Conservation (phyloP, 2,113 vertebrate genomes). For the Ranitomeya variabilis region DNA sequence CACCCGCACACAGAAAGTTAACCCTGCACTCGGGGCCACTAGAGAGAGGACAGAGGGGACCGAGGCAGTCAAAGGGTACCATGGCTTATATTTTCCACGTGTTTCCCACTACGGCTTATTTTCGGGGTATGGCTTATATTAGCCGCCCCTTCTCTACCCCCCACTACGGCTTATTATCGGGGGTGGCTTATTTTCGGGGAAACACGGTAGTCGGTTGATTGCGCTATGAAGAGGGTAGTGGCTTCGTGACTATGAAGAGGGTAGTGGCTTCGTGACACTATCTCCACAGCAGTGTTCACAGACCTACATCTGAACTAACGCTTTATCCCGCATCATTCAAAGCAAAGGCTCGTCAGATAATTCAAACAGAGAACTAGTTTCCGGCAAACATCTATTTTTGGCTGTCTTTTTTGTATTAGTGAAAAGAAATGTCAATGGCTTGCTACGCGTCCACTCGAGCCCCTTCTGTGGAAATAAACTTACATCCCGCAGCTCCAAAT, state of each 20-base stretch:
- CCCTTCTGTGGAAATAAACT: background rate
- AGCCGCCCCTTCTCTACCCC: too few relatives aligned
- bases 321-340: conserved; percentile 20
- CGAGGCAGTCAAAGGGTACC: too few relatives aligned
- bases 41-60: too few relatives aligned
- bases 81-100: too few relatives aligned
- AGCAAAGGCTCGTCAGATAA: conserved; percentile 2
- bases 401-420: background rate
- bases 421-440: background rate
- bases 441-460: background rate
- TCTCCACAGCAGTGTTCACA: background rate
- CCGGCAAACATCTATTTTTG: conserved; percentile 32
- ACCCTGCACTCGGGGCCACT: too few relatives aligned
- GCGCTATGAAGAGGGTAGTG: background rate
- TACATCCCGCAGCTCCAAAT: conserved; percentile 28
- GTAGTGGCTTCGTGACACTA: background rate
- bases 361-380: conserved; percentile 21
- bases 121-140: too few relatives aligned
- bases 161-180: too few relatives aligned
- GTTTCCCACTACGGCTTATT: too few relatives aligned
- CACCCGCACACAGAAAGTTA: too few relatives aligned
- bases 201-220: background rate
- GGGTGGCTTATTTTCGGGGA: too few relatives aligned
- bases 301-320: conserved; percentile 40
- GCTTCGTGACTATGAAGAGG: background rate